Evolutionary conservation across 2,797 vertebrate species (phyloP), one percentile per base, ranked within the genome.

Genomic region (Threskiornis aethiopicus): DNA sequence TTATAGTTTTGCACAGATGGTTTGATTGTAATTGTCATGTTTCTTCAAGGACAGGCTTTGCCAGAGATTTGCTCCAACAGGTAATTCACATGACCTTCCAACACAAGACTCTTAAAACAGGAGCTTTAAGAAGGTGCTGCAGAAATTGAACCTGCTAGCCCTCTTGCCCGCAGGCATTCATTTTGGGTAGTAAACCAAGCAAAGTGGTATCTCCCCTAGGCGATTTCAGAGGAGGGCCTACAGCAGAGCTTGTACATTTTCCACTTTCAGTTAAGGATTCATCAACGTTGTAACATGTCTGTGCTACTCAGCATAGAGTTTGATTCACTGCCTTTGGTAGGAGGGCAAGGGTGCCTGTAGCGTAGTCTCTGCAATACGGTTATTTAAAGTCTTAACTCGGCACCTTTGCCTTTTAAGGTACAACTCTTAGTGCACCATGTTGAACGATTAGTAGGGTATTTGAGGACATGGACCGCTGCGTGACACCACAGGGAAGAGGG

Each of bases 1-100:
- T 90, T 92, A 93, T 91, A 94, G 67, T 61, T 77, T 72, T 76
- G 85, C 72, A 95, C 92, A 96, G 91, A 96, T 82, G 77, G 92
- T 73, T 91, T 92, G 42, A 84, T 70, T 83, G 66, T 16, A 93
- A 93, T 81, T 82, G 67, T 84, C 51, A 64, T 33, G 54, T 85
- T 93, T 93, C 78, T 82, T 95, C 84, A 97, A 96, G 93, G 95
- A 89, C 72, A 79, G 83, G 42, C 33, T 90, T 33, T n/a, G 39
- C 59, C 78, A 85, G 72, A 87, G 46, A 86, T 90, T 64, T 86
- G 61, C 70, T 90, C 84, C 1, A 1, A 78, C 90, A 96, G 97
- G 94, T 94, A 95, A 90, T 46, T 93, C 84, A 42, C 46, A n/a
- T 13, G 35, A 85, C 84, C 71, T 75, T 79, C 55, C 44, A 57